Percentiles rank a stretch among this genome's conserved stretches.
Conservation (phyloP, 1,140 invertebrate species). For the Rhopalosiphum maidis region DNA sequence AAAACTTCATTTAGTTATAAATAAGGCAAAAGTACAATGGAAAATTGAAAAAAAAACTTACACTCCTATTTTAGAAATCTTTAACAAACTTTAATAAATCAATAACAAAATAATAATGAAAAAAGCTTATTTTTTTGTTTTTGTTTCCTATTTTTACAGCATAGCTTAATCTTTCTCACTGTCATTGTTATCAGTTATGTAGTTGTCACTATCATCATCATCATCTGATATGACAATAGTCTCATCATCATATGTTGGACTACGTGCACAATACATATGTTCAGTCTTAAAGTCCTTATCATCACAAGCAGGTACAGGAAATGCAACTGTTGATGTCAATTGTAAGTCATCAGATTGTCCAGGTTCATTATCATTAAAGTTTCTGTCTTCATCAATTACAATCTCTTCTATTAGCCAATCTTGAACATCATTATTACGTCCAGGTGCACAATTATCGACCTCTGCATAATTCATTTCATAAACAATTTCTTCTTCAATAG, state of each 20-base stretch:
- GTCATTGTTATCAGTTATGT: background rate
- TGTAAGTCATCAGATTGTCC: background rate
- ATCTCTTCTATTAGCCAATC: constrained; percentile 37
- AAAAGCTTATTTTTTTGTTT: background rate
- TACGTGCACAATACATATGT: constrained; percentile 40
- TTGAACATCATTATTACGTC: background rate
- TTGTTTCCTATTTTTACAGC: too few relatives aligned
- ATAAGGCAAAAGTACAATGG: background rate
- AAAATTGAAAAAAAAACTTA: constrained; percentile 22
- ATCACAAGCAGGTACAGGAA: background rate
- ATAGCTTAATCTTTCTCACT: background rate
- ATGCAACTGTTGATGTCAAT: background rate
- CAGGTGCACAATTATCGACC: background rate
- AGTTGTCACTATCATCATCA: background rate
- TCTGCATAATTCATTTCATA: constrained; percentile 10
- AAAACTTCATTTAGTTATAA: background rate
- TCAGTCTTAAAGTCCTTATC: constrained; percentile 31
- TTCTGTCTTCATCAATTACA: background rate
- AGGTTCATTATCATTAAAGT: background rate
- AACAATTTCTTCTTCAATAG: constrained; percentile 28
- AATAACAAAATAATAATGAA: constrained; percentile 13
- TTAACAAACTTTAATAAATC: constrained; percentile 40
- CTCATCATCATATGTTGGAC: background rate
- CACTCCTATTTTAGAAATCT: background rate
- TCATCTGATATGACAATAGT: constrained; percentile 41